These are phyloP conservation scores for Sceloporus undulatus DNA, from an alignment of 2,113 vertebrate species.

Conservation along the genomic window DNA sequence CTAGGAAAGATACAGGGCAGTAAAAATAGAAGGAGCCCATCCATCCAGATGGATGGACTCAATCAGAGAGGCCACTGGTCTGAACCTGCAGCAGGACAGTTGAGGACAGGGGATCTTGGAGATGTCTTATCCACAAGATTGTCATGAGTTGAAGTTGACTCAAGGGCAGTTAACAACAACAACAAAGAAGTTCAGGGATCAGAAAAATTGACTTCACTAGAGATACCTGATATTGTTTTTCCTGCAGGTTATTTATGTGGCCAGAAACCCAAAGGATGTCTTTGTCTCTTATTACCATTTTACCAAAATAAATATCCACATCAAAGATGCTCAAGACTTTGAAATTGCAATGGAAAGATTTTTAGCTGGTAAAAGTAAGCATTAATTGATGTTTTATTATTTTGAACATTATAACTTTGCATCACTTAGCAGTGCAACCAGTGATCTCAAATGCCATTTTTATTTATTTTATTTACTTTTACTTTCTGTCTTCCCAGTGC, in stretches of 20 bases:
- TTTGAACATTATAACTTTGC: neutral
- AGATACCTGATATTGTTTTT: neutral
- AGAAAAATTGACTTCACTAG: neutral
- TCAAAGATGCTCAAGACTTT: constrained; percentile 66
- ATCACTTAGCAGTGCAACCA: neutral
- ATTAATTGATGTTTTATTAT: neutral
- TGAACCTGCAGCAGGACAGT: no score
- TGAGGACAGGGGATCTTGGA: no score
- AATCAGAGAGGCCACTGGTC: no score
- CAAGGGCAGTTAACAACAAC: no score
- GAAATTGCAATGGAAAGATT: constrained; percentile 72
- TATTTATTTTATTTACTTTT: neutral
- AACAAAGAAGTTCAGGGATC: no score
- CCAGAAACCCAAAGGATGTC: constrained; percentile 80
- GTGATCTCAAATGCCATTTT: neutral
- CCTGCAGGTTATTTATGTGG: no score
- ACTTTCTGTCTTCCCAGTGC: constrained; percentile 45
- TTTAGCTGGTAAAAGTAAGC: constrained; percentile 70
- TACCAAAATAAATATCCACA: accelerated
- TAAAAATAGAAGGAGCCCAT: no score
- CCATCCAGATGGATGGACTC: no score
- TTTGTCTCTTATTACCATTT: constrained; percentile 79
- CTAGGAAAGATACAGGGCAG: no score
- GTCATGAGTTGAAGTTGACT: no score
- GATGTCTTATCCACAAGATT: no score